Evolutionary conservation across 2,888 invertebrate species (phyloP).

Genomic region (Volucella zonaria): DNA sequence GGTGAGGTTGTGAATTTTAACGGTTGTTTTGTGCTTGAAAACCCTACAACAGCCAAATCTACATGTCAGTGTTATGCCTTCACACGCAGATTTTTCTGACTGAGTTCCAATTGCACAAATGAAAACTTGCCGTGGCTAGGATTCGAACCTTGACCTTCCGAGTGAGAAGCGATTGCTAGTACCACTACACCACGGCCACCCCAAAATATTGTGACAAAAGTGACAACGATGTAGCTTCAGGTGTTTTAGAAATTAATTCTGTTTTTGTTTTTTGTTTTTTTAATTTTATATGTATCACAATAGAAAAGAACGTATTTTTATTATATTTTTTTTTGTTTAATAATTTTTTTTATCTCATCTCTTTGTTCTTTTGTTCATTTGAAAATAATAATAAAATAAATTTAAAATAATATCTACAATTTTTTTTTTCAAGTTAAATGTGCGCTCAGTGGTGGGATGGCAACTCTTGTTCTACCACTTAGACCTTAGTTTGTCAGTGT

Average conservation of each 20-base stretch:
- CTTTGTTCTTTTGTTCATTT: constrained; percentile 28
- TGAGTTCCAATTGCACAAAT: no score
- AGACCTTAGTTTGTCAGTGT: constrained; percentile 18
- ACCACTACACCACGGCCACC: no score
- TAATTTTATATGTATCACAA: constrained; percentile 70
- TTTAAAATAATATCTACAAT: constrained; percentile 37
- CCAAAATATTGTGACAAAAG: no score
- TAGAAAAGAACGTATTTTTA: constrained; percentile 68
- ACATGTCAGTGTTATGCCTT: no score
- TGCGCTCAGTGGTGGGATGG: constrained; percentile 18
- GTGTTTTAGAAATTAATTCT: constrained; percentile 71
- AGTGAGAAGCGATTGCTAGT: no score
- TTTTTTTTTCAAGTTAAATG: constrained; percentile 23
- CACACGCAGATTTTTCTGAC: no score
- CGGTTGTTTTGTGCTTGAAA: no score
- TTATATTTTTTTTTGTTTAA: constrained; percentile 47
- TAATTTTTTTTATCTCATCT: constrained; percentile 48
- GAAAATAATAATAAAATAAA: constrained; percentile 13
- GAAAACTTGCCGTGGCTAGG: no score
- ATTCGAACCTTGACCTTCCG: no score
- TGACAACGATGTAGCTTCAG: no score
- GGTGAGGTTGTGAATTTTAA: no score
- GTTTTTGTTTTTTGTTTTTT: constrained; percentile 4
- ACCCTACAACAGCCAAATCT: no score
- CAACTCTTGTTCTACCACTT: background rate